Conservation (phyloP, 2,113 vertebrate genomes). For the Mobula birostris region DNA sequence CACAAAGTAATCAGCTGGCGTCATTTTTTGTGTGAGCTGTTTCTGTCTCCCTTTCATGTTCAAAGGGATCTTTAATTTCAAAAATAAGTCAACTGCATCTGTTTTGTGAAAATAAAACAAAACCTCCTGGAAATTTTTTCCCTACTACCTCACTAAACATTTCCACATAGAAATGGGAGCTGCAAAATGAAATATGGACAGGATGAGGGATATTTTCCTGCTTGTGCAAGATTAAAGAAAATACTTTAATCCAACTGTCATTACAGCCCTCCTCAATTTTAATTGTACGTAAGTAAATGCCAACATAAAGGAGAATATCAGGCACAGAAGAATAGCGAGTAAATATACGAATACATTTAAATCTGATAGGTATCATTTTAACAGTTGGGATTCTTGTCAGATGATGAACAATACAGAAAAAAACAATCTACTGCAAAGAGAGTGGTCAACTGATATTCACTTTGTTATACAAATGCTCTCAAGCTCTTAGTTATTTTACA, state of each 20-base stretch:
- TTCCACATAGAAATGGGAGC: background rate
- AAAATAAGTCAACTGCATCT: background rate
- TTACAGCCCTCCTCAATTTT: background rate
- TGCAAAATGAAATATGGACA: background rate
- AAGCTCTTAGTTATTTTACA: background rate
- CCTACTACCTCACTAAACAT: background rate
- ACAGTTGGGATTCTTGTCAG: background rate
- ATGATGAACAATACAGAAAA: background rate
- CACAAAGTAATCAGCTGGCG: background rate
- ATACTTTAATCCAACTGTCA: background rate
- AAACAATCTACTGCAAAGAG: background rate
- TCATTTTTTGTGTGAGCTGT: background rate
- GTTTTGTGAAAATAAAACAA: background rate
- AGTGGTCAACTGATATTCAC: background rate
- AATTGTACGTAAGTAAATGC: background rate
- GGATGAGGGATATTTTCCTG: background rate
- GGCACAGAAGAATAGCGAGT: too few relatives aligned
- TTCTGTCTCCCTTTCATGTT: background rate
- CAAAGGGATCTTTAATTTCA: background rate
- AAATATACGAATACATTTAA: background rate
- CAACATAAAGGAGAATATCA: background rate
- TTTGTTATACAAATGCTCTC: background rate
- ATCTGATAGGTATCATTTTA: background rate
- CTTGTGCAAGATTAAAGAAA: constrained; percentile 3
- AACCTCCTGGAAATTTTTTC: background rate